Conservation (phyloP, 2,797 vertebrate species). For the Gallinago nigripennis region DNA sequence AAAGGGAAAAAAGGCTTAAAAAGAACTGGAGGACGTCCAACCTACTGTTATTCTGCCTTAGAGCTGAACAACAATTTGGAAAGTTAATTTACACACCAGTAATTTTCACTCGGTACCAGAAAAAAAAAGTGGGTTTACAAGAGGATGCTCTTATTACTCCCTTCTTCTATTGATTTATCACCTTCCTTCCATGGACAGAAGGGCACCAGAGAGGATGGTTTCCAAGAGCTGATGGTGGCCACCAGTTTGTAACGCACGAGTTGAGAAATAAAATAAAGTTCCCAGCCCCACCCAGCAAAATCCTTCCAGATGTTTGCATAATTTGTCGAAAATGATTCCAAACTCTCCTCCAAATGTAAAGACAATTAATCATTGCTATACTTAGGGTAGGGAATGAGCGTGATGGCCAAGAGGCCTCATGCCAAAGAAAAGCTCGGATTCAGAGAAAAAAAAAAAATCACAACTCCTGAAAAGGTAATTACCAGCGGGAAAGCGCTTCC, state of each 20-base stretch:
- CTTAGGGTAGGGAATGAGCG: background rate
- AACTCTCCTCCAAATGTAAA: background rate
- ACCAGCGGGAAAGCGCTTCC: background rate
- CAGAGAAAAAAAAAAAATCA: conserved; percentile 3
- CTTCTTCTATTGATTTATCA: background rate
- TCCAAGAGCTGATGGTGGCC: background rate
- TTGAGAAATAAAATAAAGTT: background rate
- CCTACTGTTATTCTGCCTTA: background rate
- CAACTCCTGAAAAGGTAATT: conserved; percentile 31
- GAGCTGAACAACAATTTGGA: background rate
- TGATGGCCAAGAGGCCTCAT: background rate
- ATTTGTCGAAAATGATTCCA: background rate
- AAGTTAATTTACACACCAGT: background rate
- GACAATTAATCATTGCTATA: background rate
- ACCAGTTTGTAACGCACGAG: fast-evolving
- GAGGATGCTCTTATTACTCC: background rate
- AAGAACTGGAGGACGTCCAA: background rate
- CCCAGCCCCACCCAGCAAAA: background rate
- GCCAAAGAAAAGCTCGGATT: background rate
- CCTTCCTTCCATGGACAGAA: fast-evolving
- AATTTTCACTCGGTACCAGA: background rate
- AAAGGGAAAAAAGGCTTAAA: background rate
- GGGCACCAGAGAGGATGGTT: background rate
- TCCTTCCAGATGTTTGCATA: background rate
- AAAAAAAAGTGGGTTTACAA: background rate